Evolutionary conservation across 2,888 invertebrate genomes (phyloP), one percentile per base, ranked within the genome.

Genomic region (Platycheirus rosarum): DNA sequence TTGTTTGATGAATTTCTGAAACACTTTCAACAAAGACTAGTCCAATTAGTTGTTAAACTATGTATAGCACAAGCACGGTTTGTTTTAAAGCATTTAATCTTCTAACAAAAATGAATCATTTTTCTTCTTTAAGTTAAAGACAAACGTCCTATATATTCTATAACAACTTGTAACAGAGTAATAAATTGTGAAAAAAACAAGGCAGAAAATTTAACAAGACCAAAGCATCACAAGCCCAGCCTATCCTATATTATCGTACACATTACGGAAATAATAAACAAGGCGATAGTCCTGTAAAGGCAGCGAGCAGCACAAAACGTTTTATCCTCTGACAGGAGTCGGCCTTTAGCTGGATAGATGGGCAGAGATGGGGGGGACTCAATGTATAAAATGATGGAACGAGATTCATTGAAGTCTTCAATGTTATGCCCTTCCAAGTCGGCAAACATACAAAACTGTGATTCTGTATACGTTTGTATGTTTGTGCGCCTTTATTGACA

Each of bases 191-290:
- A 42, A 53, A 42, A 53, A 62, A 68, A 53, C 11, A 42, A 35
- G 26, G 26, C 11, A 8, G 9, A 8, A 42, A 49, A 60, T 63
- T 20, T 16, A 60, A 44, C 44, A 60, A 63, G 14, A 65, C 16
- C 55, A 26, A 16, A 37, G 13, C 44, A 69, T 29, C 42, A 62
- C 35, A 46, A 37, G 32, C 40, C 2, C 51, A 51, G 16, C 14
- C 29, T 14, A 62, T 42, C 68, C 63, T 55, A 75, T 69, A 63
- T 75, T 75, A 79, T 71, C 77, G 35, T 77, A 49, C 40, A 71
- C 63, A 77, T 77, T 70, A 70, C 57, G 32, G 49, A 69, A 63
- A 79, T 75, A 75, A 79, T 63, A 79, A 75, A 79, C 79, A 75
- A 49, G 76, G 42, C 76, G 62, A 69, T 63, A 55, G 63, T 63